Evolutionary conservation across 2,113 vertebrate species (phyloP).

Genomic region (Clarias macrocephalus): DNA sequence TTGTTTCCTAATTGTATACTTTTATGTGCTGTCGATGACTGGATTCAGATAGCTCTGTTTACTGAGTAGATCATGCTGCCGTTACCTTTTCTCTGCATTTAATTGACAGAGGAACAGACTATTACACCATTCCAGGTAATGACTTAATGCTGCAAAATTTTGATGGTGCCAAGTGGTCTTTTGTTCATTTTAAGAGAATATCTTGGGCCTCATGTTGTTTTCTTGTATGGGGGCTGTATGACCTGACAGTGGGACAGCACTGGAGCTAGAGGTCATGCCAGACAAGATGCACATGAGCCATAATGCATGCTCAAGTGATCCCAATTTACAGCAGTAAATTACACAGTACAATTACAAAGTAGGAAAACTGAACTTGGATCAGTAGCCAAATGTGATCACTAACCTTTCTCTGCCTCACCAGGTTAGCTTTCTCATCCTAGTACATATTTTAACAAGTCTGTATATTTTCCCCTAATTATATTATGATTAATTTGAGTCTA

Average conservation of each 20-base stretch:
- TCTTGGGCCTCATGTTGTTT: conserved; percentile 34
- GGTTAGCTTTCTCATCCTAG: background rate
- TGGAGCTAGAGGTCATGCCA: background rate
- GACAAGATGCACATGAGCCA: conserved; percentile 10
- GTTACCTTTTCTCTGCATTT: conserved; percentile 1
- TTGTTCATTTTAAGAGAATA: conserved; percentile 41
- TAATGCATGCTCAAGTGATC: background rate
- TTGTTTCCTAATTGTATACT: conserved; percentile 19
- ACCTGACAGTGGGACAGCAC: conserved; percentile 30
- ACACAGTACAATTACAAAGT: background rate
- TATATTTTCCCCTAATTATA: background rate
- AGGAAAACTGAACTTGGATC: background rate
- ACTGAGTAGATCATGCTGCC: background rate
- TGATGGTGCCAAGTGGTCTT: conserved; percentile 40
- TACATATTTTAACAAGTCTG: background rate
- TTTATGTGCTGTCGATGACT: background rate
- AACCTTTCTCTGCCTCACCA: background rate
- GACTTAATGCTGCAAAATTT: conserved; percentile 45
- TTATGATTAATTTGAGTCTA: background rate
- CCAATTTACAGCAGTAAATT: conserved; percentile 9
- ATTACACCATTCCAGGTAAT: conserved; percentile 30
- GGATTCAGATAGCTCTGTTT: conserved; percentile 16
- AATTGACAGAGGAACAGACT: conserved; percentile 4
- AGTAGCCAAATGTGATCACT: background rate
- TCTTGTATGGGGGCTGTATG: conserved; percentile 42